Base-by-base conservation (phyloP, 2,113 vertebrate species). In the Mobula birostris region DNA sequence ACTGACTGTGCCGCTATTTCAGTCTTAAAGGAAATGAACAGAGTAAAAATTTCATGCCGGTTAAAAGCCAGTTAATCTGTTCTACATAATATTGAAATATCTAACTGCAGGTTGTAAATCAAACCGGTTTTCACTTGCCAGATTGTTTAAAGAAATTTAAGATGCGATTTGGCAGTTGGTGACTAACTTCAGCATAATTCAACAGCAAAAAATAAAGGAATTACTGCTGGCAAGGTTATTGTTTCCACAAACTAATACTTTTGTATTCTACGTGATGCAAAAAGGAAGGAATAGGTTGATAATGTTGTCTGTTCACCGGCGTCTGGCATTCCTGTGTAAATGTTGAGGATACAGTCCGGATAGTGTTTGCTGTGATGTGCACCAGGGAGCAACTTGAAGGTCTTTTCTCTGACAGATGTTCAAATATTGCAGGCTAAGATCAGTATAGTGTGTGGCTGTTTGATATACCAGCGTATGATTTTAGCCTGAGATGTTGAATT, bases 341-440 rank as follows among this genome's bases (percentile, higher is more conserved):
- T 32, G 29, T 14, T 32, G 29, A 68, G 5, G 61, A 56, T 27
- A 85, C 9, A 85, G 82, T 85, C 21, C 48, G 58, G 82, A 2
- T 48, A 85, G 82, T 85, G 82, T 85, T 85, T 58, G 82, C 21
- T 66, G 27, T 66, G 61, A 1, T 90, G 85, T 90, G 6, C 61
- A 32, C 61, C 32, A 32, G 29, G 61, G 15, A 90, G 85, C 5
- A n/a, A 88, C 61, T 17, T 88, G 29, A 63, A 32, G n/a, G 29
- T 66, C 85, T 66, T 61, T 32, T 19, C 29, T 90, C n/a, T 19
- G 61, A 88, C 85, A 88, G 61, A 90, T 90, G 85, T 63, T 90
- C 85, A 90, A 90, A 90, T 90, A 68, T 90, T 90, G 85, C 29
- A 66, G n/a, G 82, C 32, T 90, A 29, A 90, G 40, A 66, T 66